Conservation (phyloP, 2,888 invertebrate species). For the Noctua comes region DNA sequence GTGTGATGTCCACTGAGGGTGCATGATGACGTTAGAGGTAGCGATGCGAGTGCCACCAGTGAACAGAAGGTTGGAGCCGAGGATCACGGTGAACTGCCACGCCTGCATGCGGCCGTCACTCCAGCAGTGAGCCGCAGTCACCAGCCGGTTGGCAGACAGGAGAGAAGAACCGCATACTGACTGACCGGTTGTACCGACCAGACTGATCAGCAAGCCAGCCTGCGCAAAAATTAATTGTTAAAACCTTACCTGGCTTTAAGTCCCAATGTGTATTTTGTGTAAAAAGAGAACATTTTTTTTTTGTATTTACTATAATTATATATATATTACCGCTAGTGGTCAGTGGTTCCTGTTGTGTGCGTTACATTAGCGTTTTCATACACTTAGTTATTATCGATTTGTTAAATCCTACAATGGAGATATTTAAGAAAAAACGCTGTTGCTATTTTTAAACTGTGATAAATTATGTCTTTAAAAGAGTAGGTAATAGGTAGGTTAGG, state of each 20-base stretch:
- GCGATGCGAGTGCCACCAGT: conserved; percentile 75
- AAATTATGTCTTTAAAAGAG: neutral
- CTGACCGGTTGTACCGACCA: conserved; percentile 68
- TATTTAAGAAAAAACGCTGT: neutral
- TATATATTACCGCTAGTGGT: neutral
- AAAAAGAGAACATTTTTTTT: neutral
- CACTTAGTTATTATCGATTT: no score
- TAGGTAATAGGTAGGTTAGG: neutral
- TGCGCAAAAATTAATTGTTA: conserved; percentile 44
- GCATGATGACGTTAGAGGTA: conserved; percentile 72
- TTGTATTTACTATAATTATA: neutral
- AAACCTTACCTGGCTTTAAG: neutral
- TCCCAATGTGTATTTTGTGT: neutral
- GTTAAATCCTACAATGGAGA: neutral
- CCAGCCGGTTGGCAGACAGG: conserved; percentile 69
- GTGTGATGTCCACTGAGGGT: conserved; percentile 71
- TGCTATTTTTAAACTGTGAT: neutral
- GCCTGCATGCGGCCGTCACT: conserved; percentile 74
- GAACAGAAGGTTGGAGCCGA: conserved; percentile 76
- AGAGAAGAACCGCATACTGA: conserved; percentile 80
- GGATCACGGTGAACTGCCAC: conserved; percentile 73
- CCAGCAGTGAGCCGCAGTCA: conserved; percentile 84
- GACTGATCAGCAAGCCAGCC: conserved; percentile 78
- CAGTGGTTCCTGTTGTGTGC: neutral
- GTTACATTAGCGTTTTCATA: neutral